These are phyloP conservation scores for Leuciscus waleckii DNA, from an alignment of 2,797 vertebrate species.

Conservation along the genomic window DNA sequence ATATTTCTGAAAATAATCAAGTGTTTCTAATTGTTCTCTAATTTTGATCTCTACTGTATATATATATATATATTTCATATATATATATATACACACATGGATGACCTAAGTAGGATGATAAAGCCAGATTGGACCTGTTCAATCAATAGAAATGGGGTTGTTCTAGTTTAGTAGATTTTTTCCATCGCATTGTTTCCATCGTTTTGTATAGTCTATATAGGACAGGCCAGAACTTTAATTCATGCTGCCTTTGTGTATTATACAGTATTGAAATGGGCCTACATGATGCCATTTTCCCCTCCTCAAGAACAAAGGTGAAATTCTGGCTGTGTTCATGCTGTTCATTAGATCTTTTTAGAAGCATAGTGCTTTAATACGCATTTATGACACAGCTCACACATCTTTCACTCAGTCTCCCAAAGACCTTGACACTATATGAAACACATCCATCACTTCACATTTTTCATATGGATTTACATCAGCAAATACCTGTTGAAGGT, in stretches of 20 bases:
- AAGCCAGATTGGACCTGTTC: not conserved
- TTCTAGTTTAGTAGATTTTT: not conserved
- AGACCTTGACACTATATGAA: conserved; percentile 42
- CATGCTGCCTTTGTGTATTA: not conserved
- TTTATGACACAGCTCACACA: not conserved
- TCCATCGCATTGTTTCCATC: not conserved
- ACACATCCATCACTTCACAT: conserved; percentile 35
- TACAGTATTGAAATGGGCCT: not conserved
- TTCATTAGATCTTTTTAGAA: conserved; percentile 7
- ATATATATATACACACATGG: not conserved
- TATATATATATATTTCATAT: too few relatives aligned
- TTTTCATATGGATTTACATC: conserved; percentile 35
- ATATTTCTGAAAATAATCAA: too few relatives aligned
- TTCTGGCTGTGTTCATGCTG: not conserved
- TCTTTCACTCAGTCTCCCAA: conserved; percentile 32
- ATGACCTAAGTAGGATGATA: not conserved
- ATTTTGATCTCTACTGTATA: too few relatives aligned
- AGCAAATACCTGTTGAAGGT: conserved; percentile 39
- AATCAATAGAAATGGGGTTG: not conserved
- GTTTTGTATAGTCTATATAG: not conserved
- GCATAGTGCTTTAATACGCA: not conserved
- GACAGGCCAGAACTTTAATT: not conserved
- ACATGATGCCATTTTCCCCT: not conserved
- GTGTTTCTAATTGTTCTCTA: too few relatives aligned
- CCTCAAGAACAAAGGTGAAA: not conserved